A percentile compares a stretch with the other conserved stretches of the same genome.
These are phyloP conservation scores for Calcarius lapponicus DNA, from an alignment of 2,797 vertebrate genomes.

Conservation along the genomic window DNA sequence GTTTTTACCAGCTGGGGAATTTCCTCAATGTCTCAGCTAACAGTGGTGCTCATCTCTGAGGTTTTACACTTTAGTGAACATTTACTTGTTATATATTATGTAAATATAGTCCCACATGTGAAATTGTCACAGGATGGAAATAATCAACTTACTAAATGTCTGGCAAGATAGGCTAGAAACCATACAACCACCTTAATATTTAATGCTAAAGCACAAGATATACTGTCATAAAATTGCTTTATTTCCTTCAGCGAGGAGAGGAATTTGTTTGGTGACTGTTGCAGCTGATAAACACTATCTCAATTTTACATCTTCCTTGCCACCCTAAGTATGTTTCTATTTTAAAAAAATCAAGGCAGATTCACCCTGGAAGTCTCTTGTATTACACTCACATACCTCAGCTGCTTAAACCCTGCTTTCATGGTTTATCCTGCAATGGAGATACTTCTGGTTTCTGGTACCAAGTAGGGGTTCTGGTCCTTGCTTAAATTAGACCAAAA, in stretches of 20 bases:
- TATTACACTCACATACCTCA: neutral
- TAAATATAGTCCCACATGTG: neutral
- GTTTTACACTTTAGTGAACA: neutral
- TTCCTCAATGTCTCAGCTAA: neutral
- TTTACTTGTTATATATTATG: neutral
- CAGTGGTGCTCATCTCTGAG: neutral
- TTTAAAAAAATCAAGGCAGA: neutral
- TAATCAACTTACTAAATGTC: neutral
- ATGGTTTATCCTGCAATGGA: neutral
- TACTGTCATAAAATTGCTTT: neutral
- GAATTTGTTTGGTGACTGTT: neutral
- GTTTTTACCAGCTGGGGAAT: neutral
- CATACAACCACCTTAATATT: neutral
- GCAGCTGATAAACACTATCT: neutral
- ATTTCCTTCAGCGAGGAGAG: neutral
- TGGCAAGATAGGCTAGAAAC: neutral
- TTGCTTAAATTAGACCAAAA: neutral
- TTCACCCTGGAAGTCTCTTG: neutral
- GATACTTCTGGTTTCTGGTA: neutral
- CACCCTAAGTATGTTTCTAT: neutral
- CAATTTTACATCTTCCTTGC: neutral
- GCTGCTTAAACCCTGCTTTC: neutral
- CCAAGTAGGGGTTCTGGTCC: neutral
- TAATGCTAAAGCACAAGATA: neutral
- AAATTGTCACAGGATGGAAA: neutral